Percentiles rank a stretch among this genome's conserved stretches.
These are phyloP conservation scores for Grus americana DNA, from an alignment of 2,113 vertebrate genomes.

Conservation along the genomic window DNA sequence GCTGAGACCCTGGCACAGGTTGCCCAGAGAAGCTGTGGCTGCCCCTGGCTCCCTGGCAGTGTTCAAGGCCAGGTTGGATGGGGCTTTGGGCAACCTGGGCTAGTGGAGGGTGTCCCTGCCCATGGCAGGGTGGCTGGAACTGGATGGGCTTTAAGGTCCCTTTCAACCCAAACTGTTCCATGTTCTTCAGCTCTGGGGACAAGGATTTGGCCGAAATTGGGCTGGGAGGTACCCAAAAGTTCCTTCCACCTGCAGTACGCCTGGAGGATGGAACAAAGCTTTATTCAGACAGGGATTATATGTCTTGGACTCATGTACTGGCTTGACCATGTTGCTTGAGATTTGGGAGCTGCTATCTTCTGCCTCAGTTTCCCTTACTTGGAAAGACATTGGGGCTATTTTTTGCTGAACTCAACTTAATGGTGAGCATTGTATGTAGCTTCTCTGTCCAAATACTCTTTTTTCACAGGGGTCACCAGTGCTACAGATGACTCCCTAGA, in stretches of 20 bases:
- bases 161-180: too few species aligned
- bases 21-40: too few species aligned
- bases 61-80: too few species aligned
- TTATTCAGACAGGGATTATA: rapidly evolving
- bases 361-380: constrained; percentile 2
- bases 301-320: rapidly evolving
- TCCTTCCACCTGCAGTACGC: neutral
- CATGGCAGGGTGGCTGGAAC: too few species aligned
- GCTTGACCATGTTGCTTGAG: rapidly evolving
- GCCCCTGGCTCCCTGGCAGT: too few species aligned
- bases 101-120: too few species aligned
- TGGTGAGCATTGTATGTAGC: neutral
- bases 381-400: neutral
- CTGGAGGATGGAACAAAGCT: neutral
- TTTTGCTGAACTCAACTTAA: too few species aligned
- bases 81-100: too few species aligned
- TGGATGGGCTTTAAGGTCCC: too few species aligned
- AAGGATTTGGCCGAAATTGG: rapidly evolving
- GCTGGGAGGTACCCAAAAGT: neutral
- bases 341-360: rapidly evolving
- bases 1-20: too few species aligned
- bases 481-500: neutral
- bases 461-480: neutral
- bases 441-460: neutral
- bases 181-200: neutral